Evolutionary conservation across 2,113 vertebrate species (phyloP), one percentile per base, ranked within the genome.

Genomic region (Pheucticus melanocephalus): DNA sequence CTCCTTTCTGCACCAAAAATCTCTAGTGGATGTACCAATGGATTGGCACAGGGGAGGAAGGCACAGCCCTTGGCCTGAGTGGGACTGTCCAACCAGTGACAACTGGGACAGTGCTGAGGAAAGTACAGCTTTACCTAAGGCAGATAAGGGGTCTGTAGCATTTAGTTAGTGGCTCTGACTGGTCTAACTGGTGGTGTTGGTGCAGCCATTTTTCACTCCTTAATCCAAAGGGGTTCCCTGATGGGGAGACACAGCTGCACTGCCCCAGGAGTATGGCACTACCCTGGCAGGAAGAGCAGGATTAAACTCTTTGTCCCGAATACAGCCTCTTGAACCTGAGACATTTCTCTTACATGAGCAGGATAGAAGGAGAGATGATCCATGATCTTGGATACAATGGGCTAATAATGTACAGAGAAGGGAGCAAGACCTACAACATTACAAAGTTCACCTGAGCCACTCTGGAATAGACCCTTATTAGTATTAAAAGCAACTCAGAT

Each of bases 401-500:
- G 6, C 22, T 80, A 68, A 73, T 63, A 42, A 39, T 3, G 12
- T 59, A 75, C 5, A 17, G 48, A 63, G 33, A 66, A 85, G 18
- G 23, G 12, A 4, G 0, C 28, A 71, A 73, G 75, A 72, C 48
- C 70, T 87, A 9, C 19, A n/a, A 2, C 24, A n/a, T 85, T 61
- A 35, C 2, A 63, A 50, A 68, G 33, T 30, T 75, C 59, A 39
- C 39, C n/a, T 65, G 21, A 73, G 40, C 53, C 48, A 53, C 82
- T 81, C 80, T 20, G 23, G 31, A 88, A 16, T 39, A 64, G 56
- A 68, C 3, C 6, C 22, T 91, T 78, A 57, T 22, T 93, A 48
- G 37, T 71, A 66, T 65, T 81, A 80, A 79, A 90, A 86, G 68
- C 86, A 81, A 69, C 30, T 92, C 57, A 82, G 60, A 93, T 2